Percentiles rank a stretch among this genome's conserved stretches.
These are phyloP conservation scores for Mechanitis messenoides DNA, from an alignment of 2,888 invertebrate species.

Conservation along the genomic window DNA sequence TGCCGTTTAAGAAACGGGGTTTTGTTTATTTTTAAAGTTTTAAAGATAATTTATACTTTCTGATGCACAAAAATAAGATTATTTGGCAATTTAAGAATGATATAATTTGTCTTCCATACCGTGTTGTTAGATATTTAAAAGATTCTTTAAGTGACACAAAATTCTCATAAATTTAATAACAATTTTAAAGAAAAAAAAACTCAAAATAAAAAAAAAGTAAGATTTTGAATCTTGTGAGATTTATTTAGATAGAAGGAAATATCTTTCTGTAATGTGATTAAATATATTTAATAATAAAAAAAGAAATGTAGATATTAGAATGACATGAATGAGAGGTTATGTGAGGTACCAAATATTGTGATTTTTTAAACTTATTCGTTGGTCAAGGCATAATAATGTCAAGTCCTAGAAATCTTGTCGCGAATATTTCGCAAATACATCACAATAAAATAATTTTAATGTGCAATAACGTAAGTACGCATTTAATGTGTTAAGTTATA, in stretches of 20 bases:
- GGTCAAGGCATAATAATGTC: not conserved
- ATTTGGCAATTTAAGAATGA: no score
- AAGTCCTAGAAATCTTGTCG: not conserved
- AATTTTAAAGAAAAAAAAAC: not conserved
- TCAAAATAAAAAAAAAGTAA: not conserved
- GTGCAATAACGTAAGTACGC: conserved; percentile 28
- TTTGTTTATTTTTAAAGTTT: no score
- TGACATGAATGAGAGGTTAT: conserved; percentile 27
- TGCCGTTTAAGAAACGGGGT: no score
- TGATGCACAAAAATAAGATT: no score
- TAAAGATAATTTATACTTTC: no score
- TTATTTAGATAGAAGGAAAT: conserved; percentile 5
- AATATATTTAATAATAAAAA: conserved; percentile 26
- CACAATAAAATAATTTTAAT: conserved; percentile 16
- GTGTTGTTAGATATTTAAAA: no score
- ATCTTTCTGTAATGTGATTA: conserved; percentile 25
- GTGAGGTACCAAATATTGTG: conserved; percentile 41
- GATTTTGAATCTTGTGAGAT: conserved; percentile 14
- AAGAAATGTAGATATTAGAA: conserved; percentile 20
- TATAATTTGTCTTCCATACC: no score
- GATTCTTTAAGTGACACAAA: no score
- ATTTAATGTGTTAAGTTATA: conserved; percentile 32
- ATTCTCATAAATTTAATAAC: not conserved
- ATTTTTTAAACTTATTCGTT: not conserved
- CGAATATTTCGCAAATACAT: conserved; percentile 14